Percentiles rank a stretch among this genome's conserved stretches.
Evolutionary conservation across 2,888 invertebrate species (phyloP).

Genomic region (Oxystoma pomonae): DNA sequence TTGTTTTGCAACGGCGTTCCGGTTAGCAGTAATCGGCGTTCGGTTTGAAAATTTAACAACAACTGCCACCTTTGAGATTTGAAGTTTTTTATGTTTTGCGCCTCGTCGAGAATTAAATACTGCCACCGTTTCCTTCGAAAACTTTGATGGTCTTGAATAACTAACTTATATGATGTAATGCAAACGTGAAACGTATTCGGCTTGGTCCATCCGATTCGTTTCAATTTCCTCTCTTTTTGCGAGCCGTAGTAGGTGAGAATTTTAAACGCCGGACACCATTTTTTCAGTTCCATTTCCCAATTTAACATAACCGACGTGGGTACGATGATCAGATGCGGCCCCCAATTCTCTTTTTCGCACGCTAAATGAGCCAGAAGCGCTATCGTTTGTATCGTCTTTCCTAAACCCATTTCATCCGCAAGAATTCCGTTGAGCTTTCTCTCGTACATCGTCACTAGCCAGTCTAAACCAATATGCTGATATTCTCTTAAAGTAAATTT

Average conservation of each 20-base stretch:
- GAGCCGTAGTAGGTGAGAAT: constrained; percentile 97
- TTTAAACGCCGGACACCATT: constrained; percentile 99
- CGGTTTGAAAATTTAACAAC: constrained; percentile 89
- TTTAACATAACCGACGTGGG: constrained; percentile 99
- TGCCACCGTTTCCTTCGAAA: constrained; percentile 98
- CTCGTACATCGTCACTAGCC: constrained; percentile 95
- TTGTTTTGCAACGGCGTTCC: constrained; percentile 96
- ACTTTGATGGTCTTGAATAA: constrained; percentile 97
- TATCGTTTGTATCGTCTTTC: constrained; percentile 97
- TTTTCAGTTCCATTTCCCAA: constrained; percentile 99
- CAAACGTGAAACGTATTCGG: constrained; percentile 98
- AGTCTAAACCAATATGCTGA: constrained; percentile 95
- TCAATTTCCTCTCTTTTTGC: constrained; percentile 90
- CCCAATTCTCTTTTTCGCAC: constrained; percentile 91
- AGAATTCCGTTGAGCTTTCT: constrained; percentile 93
- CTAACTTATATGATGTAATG: constrained; percentile 96
- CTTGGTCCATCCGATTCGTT: constrained; percentile 92
- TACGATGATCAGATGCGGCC: constrained; percentile 97
- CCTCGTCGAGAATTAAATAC: constrained; percentile 96
- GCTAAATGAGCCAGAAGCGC: constrained; percentile 91
- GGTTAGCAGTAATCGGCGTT: constrained; percentile 84
- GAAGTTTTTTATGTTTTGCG: constrained; percentile 99
- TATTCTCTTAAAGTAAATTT: constrained; percentile 90
- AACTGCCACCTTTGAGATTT: constrained; percentile 97
- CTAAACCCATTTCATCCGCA: constrained; percentile 96